These are phyloP conservation scores for Larimichthys polyactis DNA, from an alignment of 2,113 vertebrate species.

Conservation along the genomic window DNA sequence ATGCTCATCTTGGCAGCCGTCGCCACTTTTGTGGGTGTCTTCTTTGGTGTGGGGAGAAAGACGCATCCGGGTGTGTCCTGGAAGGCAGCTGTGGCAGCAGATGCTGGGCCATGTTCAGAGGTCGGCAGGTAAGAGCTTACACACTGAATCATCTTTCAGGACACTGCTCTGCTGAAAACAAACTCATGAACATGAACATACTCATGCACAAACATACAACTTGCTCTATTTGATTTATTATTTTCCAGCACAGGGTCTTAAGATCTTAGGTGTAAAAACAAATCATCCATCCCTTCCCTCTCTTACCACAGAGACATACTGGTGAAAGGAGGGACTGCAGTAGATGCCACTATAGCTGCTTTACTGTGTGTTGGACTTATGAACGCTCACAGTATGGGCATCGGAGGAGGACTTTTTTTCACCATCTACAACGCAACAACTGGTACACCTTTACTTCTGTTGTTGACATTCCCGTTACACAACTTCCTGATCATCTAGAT, in stretches of 20 bases:
- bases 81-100: slow-evolving; percentile 90
- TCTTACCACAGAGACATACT: slow-evolving; percentile 86
- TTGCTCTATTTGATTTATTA: not conserved
- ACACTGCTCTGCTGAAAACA: not conserved
- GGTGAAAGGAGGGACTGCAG: slow-evolving; percentile 89
- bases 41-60: slow-evolving; percentile 77
- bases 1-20: slow-evolving; percentile 74
- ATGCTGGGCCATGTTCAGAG: slow-evolving; percentile 90
- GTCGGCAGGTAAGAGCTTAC: slow-evolving; percentile 88
- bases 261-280: slow-evolving; percentile 20
- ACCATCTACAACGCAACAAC: slow-evolving; percentile 89
- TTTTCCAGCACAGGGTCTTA: not conserved
- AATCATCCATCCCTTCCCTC: not conserved
- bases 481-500: not conserved
- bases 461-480: not conserved
- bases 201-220: not conserved
- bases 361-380: slow-evolving; percentile 92
- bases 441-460: slow-evolving; percentile 77
- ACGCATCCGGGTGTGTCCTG: slow-evolving; percentile 50
- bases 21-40: slow-evolving; percentile 85
- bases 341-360: slow-evolving; percentile 91
- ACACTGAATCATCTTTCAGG: not conserved
- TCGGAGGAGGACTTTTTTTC: slow-evolving; percentile 94
- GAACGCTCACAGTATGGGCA: slow-evolving; percentile 95
- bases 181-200: not conserved